Base-by-base conservation (phyloP, 2,113 vertebrate species). In the Xiphophorus maculatus region DNA sequence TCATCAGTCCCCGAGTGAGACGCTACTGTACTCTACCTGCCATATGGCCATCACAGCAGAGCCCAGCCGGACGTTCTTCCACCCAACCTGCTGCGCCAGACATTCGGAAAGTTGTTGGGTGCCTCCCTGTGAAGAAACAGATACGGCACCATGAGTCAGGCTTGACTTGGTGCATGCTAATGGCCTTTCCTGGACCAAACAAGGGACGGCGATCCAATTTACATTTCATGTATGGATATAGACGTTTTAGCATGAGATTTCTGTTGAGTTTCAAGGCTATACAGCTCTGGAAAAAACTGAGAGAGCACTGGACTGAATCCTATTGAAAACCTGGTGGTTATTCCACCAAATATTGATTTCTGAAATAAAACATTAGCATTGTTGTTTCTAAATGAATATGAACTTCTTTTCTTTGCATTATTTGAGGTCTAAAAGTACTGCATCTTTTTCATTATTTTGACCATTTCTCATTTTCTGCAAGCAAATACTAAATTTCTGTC, bases 91-190 rank as follows among this genome's bases (percentile, higher is more conserved):
- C 37, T 95, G 90, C n/a, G 88, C 91, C 81, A 95, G 82, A 73
- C 84, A 63, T 86, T 92, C 80, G 1, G 91, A 95, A 87, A 94
- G 93, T 90, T 94, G 93, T 71, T 94, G 93, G 81, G 91, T 89
- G 89, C 94, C 94, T 75, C 94, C 93, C 94, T 95, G 92, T 92
- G 93, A 93, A 90, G 77, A 86, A 67, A 90, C 71, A 76, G 30
- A 81, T 65, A 87, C 86, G 72, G 74, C 78, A 85, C 25, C 9
- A 54, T 25, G 84, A 82, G 63, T 29, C 75, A 33, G 51, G 40
- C 65, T 68, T 42, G 29, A 65, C 33, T 25, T 28, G 30, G 7
- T 40, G 27, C 6, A 28, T 2, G 42, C 12, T 27, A n/a, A 66
- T 40, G 35, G 12, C n/a, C 10, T 27, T 40, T 40, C 51, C 51